Percentiles rank a stretch among this genome's conserved stretches.
Conservation (phyloP, 1,140 invertebrate species). For the Apocrypta bakeri region DNA sequence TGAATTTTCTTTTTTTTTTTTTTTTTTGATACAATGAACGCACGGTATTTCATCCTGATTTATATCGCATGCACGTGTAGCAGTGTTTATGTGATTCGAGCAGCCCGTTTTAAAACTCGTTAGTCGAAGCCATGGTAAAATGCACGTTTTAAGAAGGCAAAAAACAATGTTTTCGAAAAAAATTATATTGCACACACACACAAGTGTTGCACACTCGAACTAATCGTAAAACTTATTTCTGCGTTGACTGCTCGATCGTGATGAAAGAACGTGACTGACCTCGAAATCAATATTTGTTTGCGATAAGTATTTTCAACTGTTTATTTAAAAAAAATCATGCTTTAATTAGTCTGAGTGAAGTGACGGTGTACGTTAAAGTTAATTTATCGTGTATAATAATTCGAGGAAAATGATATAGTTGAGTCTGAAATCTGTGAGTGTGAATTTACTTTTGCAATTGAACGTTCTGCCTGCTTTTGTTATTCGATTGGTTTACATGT, state of each 20-base stretch:
- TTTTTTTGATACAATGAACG: neutral
- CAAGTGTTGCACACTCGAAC: neutral
- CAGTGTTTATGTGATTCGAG: too few relatives aligned
- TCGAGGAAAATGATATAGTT: too few relatives aligned
- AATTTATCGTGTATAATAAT: neutral
- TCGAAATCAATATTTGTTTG: neutral
- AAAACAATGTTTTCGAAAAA: conserved; percentile 13
- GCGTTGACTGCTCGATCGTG: neutral
- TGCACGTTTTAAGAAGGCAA: neutral
- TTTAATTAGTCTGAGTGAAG: neutral
- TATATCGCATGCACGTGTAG: neutral
- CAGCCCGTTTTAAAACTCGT: neutral
- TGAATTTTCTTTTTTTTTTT: neutral
- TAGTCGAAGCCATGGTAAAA: neutral
- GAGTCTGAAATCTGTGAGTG: too few relatives aligned
- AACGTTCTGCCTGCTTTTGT: neutral
- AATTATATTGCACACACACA: neutral
- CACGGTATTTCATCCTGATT: neutral
- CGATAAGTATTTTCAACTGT: neutral
- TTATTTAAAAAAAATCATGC: neutral
- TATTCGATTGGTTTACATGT: neutral
- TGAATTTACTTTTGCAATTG: neutral
- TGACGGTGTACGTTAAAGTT: neutral
- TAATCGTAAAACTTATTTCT: neutral
- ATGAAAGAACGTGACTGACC: neutral